phyloP scores from a whole-genome alignment of 2,888 invertebrate genomes.

The Listrodromus nycthemerus region DNA sequence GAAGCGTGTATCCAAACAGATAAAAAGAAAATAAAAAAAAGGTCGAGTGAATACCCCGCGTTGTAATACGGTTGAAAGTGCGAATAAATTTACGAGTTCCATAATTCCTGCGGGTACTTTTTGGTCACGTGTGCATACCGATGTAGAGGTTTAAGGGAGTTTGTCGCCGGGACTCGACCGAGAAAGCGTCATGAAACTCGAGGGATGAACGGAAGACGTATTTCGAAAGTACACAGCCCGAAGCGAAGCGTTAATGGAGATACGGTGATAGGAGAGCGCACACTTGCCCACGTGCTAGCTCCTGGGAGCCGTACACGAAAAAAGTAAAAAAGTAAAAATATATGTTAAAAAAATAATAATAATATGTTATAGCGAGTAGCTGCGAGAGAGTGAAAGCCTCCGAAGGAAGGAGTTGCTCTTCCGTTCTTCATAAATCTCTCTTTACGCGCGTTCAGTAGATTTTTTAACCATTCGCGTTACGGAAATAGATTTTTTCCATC shows the following conservation, averaged over 20 bases:
- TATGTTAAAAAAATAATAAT: constrained; percentile 48
- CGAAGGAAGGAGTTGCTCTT: constrained; percentile 69
- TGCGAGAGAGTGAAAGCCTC: constrained; percentile 40
- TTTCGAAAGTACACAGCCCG: constrained; percentile 64
- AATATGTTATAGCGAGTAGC: constrained; percentile 40
- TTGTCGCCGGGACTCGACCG: constrained; percentile 33
- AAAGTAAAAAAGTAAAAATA: background rate
- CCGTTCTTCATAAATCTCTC: constrained; percentile 76
- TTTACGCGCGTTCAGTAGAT: constrained; percentile 66
- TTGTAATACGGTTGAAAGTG: constrained; percentile 40
- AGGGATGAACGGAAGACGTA: constrained; percentile 63
- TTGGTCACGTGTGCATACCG: background rate
- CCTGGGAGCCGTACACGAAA: constrained; percentile 40
- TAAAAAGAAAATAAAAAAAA: background rate
- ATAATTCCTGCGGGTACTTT: constrained; percentile 22
- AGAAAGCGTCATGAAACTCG: constrained; percentile 53
- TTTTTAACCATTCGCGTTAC: constrained; percentile 62
- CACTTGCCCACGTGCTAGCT: constrained; percentile 57
- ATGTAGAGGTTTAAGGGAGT: constrained; percentile 34
- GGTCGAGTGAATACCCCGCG: constrained; percentile 13
- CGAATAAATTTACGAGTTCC: constrained; percentile 65
- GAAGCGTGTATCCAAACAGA: constrained; percentile 45
- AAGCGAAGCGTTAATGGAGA: constrained; percentile 66
- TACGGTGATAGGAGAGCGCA: constrained; percentile 60
- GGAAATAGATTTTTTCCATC: constrained; percentile 69